phyloP scores from a whole-genome alignment of 2,797 vertebrate species.

The Lacerta agilis region DNA sequence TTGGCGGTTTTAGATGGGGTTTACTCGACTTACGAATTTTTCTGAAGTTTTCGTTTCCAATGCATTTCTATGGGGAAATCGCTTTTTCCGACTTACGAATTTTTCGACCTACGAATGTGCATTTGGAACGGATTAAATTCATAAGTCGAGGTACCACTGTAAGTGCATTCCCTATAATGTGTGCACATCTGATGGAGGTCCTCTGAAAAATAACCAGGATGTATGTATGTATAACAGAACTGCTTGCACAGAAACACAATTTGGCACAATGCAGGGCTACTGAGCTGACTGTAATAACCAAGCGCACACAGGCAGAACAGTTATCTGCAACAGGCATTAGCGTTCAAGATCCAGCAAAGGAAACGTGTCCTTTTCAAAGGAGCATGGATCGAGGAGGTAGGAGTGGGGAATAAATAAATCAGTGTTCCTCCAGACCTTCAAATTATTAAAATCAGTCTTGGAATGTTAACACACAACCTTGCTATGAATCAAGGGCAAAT shows the following conservation, averaged over 20 bases:
- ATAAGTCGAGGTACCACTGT: too few relatives aligned
- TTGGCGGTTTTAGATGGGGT: too few relatives aligned
- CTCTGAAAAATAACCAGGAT: constrained; percentile 23
- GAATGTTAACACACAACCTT: constrained; percentile 64
- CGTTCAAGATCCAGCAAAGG: constrained; percentile 46
- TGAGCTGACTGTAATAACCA: neutral
- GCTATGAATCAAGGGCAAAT: constrained; percentile 65
- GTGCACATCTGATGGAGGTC: constrained; percentile 23
- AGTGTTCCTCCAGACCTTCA: constrained; percentile 60
- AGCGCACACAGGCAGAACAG: constrained; percentile 29
- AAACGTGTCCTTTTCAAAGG: constrained; percentile 51
- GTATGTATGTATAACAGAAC: neutral
- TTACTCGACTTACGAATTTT: too few relatives aligned
- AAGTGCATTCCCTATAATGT: neutral
- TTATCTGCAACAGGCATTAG: constrained; percentile 48
- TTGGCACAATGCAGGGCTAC: constrained; percentile 17
- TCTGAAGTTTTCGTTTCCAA: too few relatives aligned
- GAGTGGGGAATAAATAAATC: constrained; percentile 68
- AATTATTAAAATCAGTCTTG: constrained; percentile 69
- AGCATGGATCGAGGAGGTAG: constrained; percentile 46
- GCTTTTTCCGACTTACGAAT: too few relatives aligned
- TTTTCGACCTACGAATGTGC: too few relatives aligned
- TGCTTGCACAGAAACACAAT: constrained; percentile 22
- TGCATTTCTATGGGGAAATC: too few relatives aligned
- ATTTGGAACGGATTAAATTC: too few relatives aligned